A percentile compares a stretch with the other conserved stretches of the same genome.
phyloP scores from a whole-genome alignment of 2,113 vertebrate species.

The Xerus inauris region DNA sequence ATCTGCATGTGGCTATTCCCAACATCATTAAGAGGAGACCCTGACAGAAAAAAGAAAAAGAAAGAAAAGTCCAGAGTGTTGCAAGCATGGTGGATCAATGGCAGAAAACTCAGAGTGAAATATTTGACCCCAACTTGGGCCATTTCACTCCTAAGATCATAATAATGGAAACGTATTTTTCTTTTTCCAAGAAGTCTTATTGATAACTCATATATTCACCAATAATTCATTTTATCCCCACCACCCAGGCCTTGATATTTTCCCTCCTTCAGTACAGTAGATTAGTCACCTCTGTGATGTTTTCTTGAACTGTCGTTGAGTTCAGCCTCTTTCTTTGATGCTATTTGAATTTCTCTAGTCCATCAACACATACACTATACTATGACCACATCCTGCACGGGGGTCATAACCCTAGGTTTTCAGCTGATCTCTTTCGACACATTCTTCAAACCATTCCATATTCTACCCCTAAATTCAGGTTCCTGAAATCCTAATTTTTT shows the following conservation, averaged over 20 bases:
- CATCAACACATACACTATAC: background rate
- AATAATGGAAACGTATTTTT: background rate
- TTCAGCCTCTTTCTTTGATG: background rate
- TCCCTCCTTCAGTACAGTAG: background rate
- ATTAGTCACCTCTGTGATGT: background rate
- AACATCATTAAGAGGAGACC: background rate
- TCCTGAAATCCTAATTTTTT: background rate
- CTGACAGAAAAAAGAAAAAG: no score
- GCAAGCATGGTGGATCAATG: fast-evolving
- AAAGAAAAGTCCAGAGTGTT: no score
- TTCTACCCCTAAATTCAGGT: background rate
- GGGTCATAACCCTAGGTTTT: background rate
- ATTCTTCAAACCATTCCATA: background rate
- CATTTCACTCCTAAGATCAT: background rate
- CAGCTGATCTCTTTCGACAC: background rate
- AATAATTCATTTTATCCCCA: background rate
- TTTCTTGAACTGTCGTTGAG: background rate
- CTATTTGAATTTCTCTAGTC: background rate
- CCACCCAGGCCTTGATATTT: background rate
- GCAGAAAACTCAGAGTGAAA: fast-evolving
- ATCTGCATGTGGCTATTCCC: background rate
- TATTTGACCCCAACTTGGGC: background rate
- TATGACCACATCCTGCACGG: no score
- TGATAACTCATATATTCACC: background rate
- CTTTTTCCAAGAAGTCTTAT: background rate